Evolutionary conservation across 2,888 invertebrate species (phyloP), one percentile per base, ranked within the genome.

Genomic region (Heteromurus nitidus): DNA sequence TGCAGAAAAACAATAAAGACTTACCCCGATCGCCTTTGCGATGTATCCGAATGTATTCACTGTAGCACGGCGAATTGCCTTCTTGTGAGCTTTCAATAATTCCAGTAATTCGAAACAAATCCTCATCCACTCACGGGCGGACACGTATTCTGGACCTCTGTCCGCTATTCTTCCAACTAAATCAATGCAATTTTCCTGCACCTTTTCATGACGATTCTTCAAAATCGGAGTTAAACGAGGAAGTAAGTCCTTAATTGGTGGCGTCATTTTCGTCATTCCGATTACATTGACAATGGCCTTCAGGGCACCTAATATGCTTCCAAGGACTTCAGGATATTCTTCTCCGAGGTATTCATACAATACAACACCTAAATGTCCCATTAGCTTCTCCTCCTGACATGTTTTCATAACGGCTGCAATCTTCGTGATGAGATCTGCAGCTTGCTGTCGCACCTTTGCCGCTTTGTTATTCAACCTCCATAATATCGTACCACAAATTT

Each of bases 251-350:
- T 99, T 99, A 88, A 99, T 99, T 1, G 99, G 99, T 3, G 99
- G 99, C 1, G 98, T 99, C 99, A 99, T 99, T 91, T 99, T 99
- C 0, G 98, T 98, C 99, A 99, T 99, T 87, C 99, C 99, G 88
- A 99, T 99, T 3, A 99, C 99, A 90, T 99, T 99, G 3, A 99
- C 99, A 87, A 99, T 99, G 0, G 97, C 97, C 90, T 99, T 99
- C n/a, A 99, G 91, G 0, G 99, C 99, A 1, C 99, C 99, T 68
- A 99, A 92, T 89, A 99, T 99, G 60, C 98, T 98, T 47, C 99
- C 99, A 86, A 99, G 91, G 11, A 99, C 99, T 91, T 99, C 99
- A 0, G 99, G 99, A 89, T 99, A 99, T 90, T 99, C 99, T 90
- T 99, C 99, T 86, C 99, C 99, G 87, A 99, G 91, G 89, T 99